phyloP scores from a whole-genome alignment of 2,797 vertebrate genomes.

The Sandelia bainsii region DNA sequence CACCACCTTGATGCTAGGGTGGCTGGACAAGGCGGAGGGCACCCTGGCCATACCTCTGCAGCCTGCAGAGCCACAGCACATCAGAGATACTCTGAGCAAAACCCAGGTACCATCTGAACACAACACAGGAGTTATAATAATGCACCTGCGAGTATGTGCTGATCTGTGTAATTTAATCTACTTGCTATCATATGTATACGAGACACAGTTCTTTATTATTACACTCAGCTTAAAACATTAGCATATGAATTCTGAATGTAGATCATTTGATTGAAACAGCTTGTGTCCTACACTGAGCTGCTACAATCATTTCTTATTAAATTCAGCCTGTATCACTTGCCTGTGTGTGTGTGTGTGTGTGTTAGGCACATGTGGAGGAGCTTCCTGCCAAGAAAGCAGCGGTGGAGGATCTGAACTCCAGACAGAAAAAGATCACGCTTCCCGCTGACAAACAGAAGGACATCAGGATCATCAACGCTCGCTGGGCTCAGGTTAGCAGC shows the following conservation, averaged over 20 bases:
- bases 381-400: conserved; percentile 86
- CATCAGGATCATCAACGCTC: conserved; percentile 88
- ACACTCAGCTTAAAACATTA: conserved; percentile 2
- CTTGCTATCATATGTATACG: conserved; percentile 19
- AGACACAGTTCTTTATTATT: conserved; percentile 28
- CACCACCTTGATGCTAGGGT: conserved; percentile 88
- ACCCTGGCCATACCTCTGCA: conserved; percentile 82
- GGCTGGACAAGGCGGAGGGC: conserved; percentile 89
- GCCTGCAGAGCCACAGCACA: conserved; percentile 88
- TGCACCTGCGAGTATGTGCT: conserved; percentile 2
- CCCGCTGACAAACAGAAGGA: conserved; percentile 89
- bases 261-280: not conserved
- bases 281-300: conserved; percentile 23
- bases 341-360: conserved; percentile 31
- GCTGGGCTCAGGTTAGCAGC: conserved; percentile 91
- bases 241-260: not conserved
- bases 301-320: conserved; percentile 14
- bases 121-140: not conserved
- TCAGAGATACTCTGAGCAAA: conserved; percentile 90
- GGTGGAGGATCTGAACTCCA: conserved; percentile 90
- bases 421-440: conserved; percentile 84
- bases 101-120: conserved; percentile 87
- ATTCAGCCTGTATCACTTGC: not conserved
- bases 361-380: conserved; percentile 87
- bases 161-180: conserved; percentile 28